A percentile compares a stretch with the other conserved stretches of the same genome.
phyloP scores from a whole-genome alignment of 2,113 vertebrate genomes.

The Chunga burmeisteri region DNA sequence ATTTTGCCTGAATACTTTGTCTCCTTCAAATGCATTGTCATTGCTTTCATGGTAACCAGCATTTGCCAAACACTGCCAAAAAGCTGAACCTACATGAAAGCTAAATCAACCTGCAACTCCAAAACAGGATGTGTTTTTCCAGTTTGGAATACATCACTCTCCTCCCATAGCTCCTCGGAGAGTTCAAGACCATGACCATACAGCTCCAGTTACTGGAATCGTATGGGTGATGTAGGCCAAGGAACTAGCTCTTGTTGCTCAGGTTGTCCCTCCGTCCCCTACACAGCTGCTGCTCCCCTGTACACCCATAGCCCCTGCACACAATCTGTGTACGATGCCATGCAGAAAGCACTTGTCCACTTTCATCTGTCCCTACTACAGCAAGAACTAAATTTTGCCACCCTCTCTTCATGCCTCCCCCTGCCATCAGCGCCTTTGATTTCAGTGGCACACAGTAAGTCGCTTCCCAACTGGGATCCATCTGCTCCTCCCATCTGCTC shows the following conservation, averaged over 20 bases:
- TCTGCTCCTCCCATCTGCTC: slow-evolving; percentile 42
- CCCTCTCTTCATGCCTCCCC: neutral
- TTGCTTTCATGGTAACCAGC: neutral
- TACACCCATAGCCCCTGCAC: neutral
- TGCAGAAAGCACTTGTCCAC: neutral
- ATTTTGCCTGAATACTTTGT: neutral
- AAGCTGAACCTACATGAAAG: neutral
- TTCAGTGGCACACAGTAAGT: neutral
- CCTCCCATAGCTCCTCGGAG: neutral
- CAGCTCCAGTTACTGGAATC: neutral
- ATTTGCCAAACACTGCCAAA: neutral
- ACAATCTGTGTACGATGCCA: too few species aligned
- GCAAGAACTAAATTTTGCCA: neutral
- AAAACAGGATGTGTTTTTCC: neutral
- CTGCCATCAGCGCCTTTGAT: neutral
- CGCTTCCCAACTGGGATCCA: slow-evolving; percentile 2
- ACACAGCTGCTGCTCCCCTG: neutral
- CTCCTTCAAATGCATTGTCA: neutral
- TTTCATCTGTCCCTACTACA: neutral
- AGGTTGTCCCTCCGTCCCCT: neutral
- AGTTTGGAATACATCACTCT: neutral
- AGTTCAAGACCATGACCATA: neutral
- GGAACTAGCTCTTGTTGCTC: neutral
- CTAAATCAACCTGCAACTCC: neutral
- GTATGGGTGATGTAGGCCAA: neutral